A percentile compares a stretch with the other conserved stretches of the same genome.
Conservation (phyloP, 2,888 invertebrate species). For the Diogma glabrata region DNA sequence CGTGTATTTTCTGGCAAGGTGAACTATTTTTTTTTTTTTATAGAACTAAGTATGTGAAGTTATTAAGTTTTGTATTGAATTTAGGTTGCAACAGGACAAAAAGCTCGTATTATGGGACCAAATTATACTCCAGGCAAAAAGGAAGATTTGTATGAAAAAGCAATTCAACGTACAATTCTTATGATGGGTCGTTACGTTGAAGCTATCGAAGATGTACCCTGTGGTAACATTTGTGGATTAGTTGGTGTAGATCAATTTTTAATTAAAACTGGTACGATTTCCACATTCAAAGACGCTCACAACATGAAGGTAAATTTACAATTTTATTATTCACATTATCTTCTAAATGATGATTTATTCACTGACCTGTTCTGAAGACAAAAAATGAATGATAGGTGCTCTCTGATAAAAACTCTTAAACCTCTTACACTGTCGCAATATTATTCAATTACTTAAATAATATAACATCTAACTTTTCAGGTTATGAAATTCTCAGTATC, state of each 20-base stretch:
- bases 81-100: conserved; percentile 65
- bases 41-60: conserved; percentile 24
- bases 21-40: conserved; percentile 18
- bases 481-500: conserved; percentile 99
- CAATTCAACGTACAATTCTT: conserved; percentile 97
- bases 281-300: conserved; percentile 98
- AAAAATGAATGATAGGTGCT: conserved; percentile 4
- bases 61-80: too few relatives aligned
- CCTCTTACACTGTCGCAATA: background rate
- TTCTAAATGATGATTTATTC: conserved; percentile 18
- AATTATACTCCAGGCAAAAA: conserved; percentile 97
- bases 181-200: conserved; percentile 99
- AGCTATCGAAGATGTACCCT: conserved; percentile 98
- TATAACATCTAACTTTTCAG: conserved; percentile 33
- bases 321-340: background rate
- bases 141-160: conserved; percentile 97
- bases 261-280: conserved; percentile 98
- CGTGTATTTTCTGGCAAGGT: conserved; percentile 97
- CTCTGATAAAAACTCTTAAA: conserved; percentile 1
- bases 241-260: conserved; percentile 99
- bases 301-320: conserved; percentile 66
- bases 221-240: conserved; percentile 98
- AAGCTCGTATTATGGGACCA: conserved; percentile 98
- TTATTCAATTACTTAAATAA: conserved; percentile 4
- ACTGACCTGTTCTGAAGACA: conserved; percentile 27